These are phyloP conservation scores for Agonopterix subpropinquella DNA, from an alignment of 2,888 invertebrate genomes.

Conservation along the genomic window DNA sequence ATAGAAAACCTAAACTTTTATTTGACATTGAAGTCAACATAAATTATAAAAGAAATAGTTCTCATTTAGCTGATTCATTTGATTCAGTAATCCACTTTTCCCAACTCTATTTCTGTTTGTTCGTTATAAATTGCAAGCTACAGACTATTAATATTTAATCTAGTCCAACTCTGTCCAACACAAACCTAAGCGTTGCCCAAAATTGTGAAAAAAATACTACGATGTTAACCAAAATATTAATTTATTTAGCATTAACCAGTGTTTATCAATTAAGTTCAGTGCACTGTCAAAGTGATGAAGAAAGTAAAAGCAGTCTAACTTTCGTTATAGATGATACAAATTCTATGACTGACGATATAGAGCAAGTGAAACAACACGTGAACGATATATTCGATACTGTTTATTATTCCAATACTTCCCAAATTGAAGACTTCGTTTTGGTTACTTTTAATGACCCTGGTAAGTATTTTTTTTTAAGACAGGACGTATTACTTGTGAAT, in stretches of 20 bases:
- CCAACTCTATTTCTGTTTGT: too few species aligned
- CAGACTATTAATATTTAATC: too few species aligned
- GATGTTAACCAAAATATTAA: neutral
- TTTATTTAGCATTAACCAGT: neutral
- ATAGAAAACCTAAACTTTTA: too few species aligned
- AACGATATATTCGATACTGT: neutral
- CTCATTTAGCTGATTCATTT: too few species aligned
- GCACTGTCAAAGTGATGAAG: constrained; percentile 9
- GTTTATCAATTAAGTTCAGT: neutral
- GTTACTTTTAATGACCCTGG: neutral
- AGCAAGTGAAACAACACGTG: neutral
- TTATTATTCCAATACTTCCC: neutral
- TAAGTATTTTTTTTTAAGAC: neutral
- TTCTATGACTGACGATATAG: neutral
- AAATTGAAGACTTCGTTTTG: neutral
- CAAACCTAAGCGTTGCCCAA: too few species aligned
- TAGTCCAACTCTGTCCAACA: too few species aligned
- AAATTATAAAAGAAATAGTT: too few species aligned
- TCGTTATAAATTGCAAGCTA: too few species aligned
- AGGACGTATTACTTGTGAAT: too few species aligned
- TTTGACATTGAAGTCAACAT: too few species aligned
- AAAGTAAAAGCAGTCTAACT: constrained; percentile 2
- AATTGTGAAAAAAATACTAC: neutral
- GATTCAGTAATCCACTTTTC: too few species aligned
- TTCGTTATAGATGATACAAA: neutral